A percentile compares a stretch with the other conserved stretches of the same genome.
Evolutionary conservation across 2,113 vertebrate species (phyloP).

Genomic region (Hymenochirus boettgeri): DNA sequence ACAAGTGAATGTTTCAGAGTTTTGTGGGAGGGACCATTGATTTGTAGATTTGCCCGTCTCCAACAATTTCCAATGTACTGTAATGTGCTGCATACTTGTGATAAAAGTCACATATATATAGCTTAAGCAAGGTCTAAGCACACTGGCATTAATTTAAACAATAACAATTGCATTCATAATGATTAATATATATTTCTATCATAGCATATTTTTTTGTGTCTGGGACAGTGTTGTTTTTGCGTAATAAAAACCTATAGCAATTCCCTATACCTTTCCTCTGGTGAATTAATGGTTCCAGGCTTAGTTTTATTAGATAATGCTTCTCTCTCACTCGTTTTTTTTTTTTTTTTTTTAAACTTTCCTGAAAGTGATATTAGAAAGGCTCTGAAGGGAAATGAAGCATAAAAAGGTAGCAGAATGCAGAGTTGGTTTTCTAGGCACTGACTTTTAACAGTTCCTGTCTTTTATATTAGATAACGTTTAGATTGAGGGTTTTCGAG

Average conservation of each 20-base stretch:
- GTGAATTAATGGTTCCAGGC: constrained; percentile 27
- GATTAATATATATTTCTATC: neutral
- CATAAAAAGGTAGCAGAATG: constrained; percentile 43
- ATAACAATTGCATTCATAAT: neutral
- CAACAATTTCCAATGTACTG: too few relatives aligned
- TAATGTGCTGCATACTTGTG: too few relatives aligned
- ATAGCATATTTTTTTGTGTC: neutral
- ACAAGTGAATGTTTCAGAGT: too few relatives aligned
- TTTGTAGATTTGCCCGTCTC: too few relatives aligned
- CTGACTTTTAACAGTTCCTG: constrained; percentile 52
- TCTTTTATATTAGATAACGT: constrained; percentile 50
- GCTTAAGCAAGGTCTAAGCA: too few relatives aligned
- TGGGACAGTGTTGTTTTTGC: neutral
- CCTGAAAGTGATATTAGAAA: constrained; percentile 32
- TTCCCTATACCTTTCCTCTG: constrained; percentile 4
- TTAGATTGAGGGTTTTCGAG: constrained; percentile 59
- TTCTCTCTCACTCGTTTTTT: too few relatives aligned
- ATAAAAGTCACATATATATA: too few relatives aligned
- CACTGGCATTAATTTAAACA: too few relatives aligned
- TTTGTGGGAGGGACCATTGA: too few relatives aligned
- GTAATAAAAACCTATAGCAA: constrained; percentile 24
- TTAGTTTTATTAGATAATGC: constrained; percentile 32
- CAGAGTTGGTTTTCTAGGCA: constrained; percentile 44
- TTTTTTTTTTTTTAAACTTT: too few relatives aligned
- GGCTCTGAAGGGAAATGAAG: constrained; percentile 2